Conservation (phyloP, 2,797 vertebrate genomes). For the Enteromius fasciolatus region DNA sequence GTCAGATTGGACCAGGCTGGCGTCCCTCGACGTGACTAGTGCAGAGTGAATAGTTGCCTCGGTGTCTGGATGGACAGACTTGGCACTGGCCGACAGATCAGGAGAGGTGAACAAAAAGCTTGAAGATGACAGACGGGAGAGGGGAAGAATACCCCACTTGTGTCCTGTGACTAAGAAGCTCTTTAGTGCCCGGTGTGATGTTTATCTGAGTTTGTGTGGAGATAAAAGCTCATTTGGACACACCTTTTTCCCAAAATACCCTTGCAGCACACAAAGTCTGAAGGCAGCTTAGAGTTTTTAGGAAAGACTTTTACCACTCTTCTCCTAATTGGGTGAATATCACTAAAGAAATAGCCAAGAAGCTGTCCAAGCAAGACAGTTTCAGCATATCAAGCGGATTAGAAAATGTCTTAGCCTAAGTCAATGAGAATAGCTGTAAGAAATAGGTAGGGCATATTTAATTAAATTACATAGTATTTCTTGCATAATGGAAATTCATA, state of each 20-base stretch:
- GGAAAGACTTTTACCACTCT: background rate
- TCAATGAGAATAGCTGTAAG: background rate
- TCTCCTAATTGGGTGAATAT: background rate
- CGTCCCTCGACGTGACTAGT: conserved; percentile 44
- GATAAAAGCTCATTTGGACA: conserved; percentile 36
- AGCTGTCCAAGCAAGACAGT: background rate
- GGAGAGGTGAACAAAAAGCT: conserved; percentile 59
- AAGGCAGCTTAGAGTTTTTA: conserved; percentile 31
- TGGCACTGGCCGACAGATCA: conserved; percentile 55
- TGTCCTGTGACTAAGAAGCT: conserved; percentile 59
- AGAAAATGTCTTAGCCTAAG: background rate
- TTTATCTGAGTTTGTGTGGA: conserved; percentile 47
- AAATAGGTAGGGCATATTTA: background rate
- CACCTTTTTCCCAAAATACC: conserved; percentile 43
- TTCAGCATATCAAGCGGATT: background rate
- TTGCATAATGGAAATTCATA: background rate
- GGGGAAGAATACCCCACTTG: conserved; percentile 59
- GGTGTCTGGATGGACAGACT: conserved; percentile 50
- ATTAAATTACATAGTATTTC: background rate
- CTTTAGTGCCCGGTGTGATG: conserved; percentile 40
- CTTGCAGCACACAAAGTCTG: conserved; percentile 22
- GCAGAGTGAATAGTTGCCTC: conserved; percentile 48
- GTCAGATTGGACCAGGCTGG: conserved; percentile 34
- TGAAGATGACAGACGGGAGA: conserved; percentile 47
- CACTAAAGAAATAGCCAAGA: background rate